phyloP scores from a whole-genome alignment of 2,113 vertebrate genomes.

The Rhinogobius similis region DNA sequence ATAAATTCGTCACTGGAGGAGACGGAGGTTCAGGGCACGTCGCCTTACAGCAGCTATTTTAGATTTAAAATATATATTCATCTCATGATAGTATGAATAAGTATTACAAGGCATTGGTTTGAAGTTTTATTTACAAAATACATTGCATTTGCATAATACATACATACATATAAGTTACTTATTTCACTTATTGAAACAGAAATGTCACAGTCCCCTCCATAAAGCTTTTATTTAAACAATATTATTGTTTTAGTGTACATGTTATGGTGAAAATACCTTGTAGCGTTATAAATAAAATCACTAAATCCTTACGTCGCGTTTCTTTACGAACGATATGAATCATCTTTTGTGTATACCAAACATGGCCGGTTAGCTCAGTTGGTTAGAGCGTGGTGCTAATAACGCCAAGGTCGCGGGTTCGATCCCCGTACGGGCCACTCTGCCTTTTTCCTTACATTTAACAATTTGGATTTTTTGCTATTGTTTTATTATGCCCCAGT shows the following conservation, averaged over 20 bases:
- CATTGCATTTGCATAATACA: neutral
- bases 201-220: neutral
- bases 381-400: constrained; percentile 78
- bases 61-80: neutral
- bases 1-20: constrained; percentile 28
- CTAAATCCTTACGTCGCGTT: too few species aligned
- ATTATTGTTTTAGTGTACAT: too few species aligned
- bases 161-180: neutral
- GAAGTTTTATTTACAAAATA: constrained; percentile 18
- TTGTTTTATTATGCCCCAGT: too few species aligned
- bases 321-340: too few species aligned
- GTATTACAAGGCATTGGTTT: neutral
- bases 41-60: neutral
- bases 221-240: neutral
- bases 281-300: too few species aligned
- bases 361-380: constrained; percentile 64
- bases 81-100: neutral
- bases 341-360: too few species aligned
- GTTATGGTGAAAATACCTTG: too few species aligned
- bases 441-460: neutral
- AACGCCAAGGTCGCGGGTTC: constrained; percentile 78
- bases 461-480: too few species aligned
- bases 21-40: neutral
- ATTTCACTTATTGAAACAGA: too few species aligned
- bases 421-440: constrained; percentile 75